Base-by-base conservation (phyloP, 1,140 invertebrate species). In the Batillaria attramentaria region DNA sequence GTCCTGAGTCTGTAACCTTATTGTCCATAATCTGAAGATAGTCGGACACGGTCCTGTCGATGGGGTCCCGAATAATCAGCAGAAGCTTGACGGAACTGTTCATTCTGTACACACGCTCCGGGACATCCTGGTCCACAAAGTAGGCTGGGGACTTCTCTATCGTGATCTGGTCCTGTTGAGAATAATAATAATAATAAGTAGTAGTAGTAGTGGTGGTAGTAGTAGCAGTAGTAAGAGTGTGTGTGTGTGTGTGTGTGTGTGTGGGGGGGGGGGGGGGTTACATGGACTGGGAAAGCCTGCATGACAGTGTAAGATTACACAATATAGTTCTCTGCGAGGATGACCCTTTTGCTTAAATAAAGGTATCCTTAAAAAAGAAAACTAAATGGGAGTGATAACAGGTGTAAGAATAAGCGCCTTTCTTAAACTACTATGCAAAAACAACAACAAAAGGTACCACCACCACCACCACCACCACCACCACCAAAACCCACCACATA, bases 11-110 rank as follows among this genome's bases (percentile, higher is more conserved):
- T 24, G 39, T 28, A 35, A 72, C 66, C 33, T 57, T 62, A 50
- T 74, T 74, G 33, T 80, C 76, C 54, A 65, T 79, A 16, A 83
- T 80, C 84, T 98, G 97, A 0, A 96, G 95, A 83, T 98, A 98
- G 90, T 98, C 97, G 24, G 96, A 98, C 33, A 99, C 95, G 20
- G 96, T 95, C 65, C 97, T 91, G 0, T 95, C 96, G 6, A 98
- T 95, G 2, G 97, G 97, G 90, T 99, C 96, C 20, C 97, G 91
- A 0, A 98, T 95, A 24, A 99, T 96, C 1, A 97, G 93, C 41
- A 99, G 91, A 24, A 99, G 90, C 89, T 96, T 97, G 65, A 96
- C 95, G 20, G 94, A 93, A 5, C 94, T 93, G 89, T 97, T 97
- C 96, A 98, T 96, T 65, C 94, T 93, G 83, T 95, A 94, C 0